phyloP scores from a whole-genome alignment of 2,113 vertebrate species.

The Trogon melanurus region DNA sequence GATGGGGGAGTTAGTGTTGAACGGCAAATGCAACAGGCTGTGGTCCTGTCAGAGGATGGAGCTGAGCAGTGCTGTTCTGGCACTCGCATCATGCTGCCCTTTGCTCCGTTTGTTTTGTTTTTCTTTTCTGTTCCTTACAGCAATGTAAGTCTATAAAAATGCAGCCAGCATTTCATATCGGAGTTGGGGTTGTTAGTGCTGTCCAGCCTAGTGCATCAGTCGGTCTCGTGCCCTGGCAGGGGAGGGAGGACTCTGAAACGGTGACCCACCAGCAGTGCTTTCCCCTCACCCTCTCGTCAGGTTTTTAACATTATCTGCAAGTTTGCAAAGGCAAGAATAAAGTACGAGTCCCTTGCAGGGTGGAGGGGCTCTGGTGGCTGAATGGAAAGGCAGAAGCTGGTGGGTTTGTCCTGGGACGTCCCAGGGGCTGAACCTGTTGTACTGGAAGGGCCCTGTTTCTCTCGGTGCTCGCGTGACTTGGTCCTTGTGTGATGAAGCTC shows the following conservation, averaged over 20 bases:
- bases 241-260: neutral
- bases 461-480: neutral
- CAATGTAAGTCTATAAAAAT: neutral
- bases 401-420: neutral
- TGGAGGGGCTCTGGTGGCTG: neutral
- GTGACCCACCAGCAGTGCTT: neutral
- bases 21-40: neutral
- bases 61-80: neutral
- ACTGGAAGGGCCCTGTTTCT: neutral
- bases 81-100: neutral
- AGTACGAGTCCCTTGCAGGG: neutral
- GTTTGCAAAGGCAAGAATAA: neutral
- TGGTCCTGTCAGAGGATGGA: neutral
- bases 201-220: neutral
- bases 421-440: accelerated
- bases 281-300: neutral
- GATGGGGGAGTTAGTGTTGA: neutral
- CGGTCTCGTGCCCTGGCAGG: neutral
- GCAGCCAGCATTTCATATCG: neutral
- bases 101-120: neutral
- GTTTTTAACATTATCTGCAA: neutral
- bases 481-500: neutral
- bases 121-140: neutral
- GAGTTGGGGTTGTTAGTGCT: neutral
- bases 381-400: neutral